Evolutionary conservation across 2,113 vertebrate genomes (phyloP).

Genomic region (Cardinalis cardinalis): DNA sequence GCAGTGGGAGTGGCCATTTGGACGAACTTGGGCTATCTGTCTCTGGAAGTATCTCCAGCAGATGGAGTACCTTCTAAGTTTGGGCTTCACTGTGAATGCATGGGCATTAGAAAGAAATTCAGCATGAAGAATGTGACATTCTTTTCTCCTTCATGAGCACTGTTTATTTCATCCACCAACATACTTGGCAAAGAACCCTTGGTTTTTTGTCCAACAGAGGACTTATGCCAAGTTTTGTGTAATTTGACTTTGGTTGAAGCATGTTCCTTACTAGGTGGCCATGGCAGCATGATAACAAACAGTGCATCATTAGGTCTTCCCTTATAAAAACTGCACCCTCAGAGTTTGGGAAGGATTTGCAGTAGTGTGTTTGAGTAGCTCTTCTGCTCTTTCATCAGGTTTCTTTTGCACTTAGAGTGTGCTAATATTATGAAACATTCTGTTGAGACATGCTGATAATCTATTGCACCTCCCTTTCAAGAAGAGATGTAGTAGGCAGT

Average conservation of each 20-base stretch:
- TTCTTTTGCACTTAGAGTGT: neutral
- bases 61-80: neutral
- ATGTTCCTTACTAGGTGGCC: neutral
- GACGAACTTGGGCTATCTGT: neutral
- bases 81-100: neutral
- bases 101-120: neutral
- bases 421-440: neutral
- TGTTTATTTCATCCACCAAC: neutral
- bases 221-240: neutral
- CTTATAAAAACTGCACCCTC: neutral
- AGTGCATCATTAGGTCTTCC: neutral
- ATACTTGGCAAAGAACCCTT: neutral
- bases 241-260: neutral
- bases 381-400: neutral
- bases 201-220: neutral
- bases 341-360: neutral
- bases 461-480: neutral
- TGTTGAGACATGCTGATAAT: neutral
- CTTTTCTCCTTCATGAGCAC: neutral
- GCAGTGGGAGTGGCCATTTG: neutral
- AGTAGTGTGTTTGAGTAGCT: neutral
- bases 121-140: neutral
- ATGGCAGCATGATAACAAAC: constrained; percentile 35
- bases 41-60: neutral
- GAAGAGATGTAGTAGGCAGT: neutral